Conservation (phyloP, 2,113 vertebrate genomes). For the Strix aluco region DNA sequence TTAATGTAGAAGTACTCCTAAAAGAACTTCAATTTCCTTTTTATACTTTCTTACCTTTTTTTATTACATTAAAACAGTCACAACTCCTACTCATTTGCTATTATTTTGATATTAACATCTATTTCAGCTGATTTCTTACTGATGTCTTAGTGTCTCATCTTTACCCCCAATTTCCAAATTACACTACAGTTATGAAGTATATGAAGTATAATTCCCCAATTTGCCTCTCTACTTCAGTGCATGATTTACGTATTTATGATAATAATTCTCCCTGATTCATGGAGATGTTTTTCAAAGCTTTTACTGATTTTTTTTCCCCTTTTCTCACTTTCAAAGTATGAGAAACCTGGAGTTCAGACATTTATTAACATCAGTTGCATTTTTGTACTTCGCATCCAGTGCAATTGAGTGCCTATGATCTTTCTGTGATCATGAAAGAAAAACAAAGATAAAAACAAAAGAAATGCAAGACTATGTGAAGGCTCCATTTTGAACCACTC, state of each 20-base stretch:
- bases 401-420: not conserved
- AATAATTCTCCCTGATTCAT: not conserved
- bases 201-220: not conserved
- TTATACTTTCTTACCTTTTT: not conserved
- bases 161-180: not conserved
- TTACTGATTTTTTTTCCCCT: not conserved
- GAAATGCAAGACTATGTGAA: conserved; percentile 1
- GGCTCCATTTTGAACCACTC: conserved; percentile 37
- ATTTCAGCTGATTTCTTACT: not conserved
- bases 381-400: not conserved
- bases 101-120: not conserved
- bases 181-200: not conserved
- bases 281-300: not conserved
- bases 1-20: not conserved
- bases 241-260: not conserved
- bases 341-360: not conserved
- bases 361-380: conserved; percentile 2
- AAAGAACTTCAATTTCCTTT: not conserved
- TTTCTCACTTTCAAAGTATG: conserved; percentile 5
- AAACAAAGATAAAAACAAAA: conserved; percentile 12
- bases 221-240: not conserved
- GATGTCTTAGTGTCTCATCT: not conserved
- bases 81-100: not conserved
- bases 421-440: conserved; percentile 33
- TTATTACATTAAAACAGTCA: not conserved